A percentile compares a stretch with the other conserved stretches of the same genome.
These are phyloP conservation scores for Cryptophagus acutangulus DNA, from an alignment of 2,888 invertebrate genomes.

Conservation along the genomic window DNA sequence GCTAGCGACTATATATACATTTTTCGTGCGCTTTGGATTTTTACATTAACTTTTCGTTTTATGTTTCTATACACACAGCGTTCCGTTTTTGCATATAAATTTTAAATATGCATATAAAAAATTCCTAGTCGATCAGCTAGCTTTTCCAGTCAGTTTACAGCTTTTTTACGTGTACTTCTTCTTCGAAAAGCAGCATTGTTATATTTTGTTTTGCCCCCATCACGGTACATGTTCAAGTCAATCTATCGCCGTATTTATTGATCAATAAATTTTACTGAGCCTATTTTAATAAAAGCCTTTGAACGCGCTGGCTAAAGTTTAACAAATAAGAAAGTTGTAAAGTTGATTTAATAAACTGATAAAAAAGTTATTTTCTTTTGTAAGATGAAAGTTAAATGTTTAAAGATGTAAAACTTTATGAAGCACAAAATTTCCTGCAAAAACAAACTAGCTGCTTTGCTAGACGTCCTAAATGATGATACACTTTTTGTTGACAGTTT, in stretches of 20 bases:
- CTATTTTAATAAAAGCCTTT: conserved; percentile 7
- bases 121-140: conserved; percentile 2
- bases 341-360: conserved; percentile 8
- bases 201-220: no score
- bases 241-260: conserved; percentile 10
- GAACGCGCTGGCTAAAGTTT: conserved; percentile 3
- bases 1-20: neutral
- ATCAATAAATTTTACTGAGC: conserved; percentile 12
- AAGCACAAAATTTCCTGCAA: no score
- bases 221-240: no score
- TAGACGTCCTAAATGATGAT: no score
- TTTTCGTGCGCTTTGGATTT: neutral
- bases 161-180: conserved; percentile 16
- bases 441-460: no score
- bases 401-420: neutral
- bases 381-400: conserved; percentile 3
- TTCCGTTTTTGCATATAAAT: neutral
- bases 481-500: no score
- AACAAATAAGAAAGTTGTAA: conserved; percentile 9
- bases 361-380: conserved; percentile 4
- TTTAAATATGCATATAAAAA: neutral
- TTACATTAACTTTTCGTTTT: neutral
- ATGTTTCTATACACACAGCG: neutral
- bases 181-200: no score
- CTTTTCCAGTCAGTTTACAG: conserved; percentile 13